Evolutionary conservation across 2,888 invertebrate genomes (phyloP).

Genomic region (Thecophora atra): DNA sequence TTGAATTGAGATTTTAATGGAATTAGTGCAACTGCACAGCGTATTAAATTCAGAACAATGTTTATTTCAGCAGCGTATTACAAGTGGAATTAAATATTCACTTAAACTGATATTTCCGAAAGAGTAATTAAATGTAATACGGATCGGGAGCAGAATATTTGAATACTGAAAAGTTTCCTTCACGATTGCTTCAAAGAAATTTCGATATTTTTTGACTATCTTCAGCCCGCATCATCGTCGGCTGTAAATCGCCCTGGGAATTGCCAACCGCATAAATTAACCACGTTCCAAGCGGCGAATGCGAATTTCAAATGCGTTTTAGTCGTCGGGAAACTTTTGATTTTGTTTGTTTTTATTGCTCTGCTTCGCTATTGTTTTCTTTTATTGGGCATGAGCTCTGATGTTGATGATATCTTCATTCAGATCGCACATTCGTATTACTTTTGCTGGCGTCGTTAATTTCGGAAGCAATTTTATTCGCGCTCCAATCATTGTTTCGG

Average conservation of each 20-base stretch:
- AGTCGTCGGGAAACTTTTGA: background rate
- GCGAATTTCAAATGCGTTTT: background rate
- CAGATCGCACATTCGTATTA: background rate
- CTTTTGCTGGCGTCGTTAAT: background rate
- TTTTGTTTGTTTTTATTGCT: conserved; percentile 1
- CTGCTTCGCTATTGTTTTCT: background rate
- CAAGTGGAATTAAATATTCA: too few species aligned
- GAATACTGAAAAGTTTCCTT: too few species aligned
- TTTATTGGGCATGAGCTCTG: background rate
- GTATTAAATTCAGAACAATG: background rate
- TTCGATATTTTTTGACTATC: too few species aligned
- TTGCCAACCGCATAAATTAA: conserved; percentile 1
- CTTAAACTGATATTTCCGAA: too few species aligned
- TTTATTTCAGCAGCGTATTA: background rate
- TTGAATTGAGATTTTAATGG: too few species aligned
- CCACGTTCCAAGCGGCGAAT: background rate
- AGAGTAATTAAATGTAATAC: too few species aligned
- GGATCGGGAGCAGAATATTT: too few species aligned
- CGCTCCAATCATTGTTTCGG: background rate
- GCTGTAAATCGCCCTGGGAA: background rate
- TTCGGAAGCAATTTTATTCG: background rate
- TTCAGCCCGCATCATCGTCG: background rate
- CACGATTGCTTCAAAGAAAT: too few species aligned
- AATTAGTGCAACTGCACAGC: too few species aligned
- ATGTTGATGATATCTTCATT: background rate